These are phyloP conservation scores for Hirtodrosophila histrioides DNA, from an alignment of 2,888 invertebrate genomes.

Conservation along the genomic window DNA sequence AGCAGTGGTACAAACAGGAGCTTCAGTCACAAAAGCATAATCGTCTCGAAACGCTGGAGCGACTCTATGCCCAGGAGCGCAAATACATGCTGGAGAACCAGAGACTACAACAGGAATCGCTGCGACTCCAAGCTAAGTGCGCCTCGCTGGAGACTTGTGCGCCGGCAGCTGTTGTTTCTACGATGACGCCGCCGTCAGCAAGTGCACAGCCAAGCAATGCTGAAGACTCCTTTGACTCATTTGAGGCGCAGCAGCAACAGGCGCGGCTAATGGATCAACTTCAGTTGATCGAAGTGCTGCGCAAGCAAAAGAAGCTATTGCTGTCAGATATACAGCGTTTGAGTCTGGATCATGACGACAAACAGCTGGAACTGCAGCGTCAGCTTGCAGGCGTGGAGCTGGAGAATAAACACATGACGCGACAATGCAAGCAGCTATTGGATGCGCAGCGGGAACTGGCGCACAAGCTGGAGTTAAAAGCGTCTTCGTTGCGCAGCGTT, in stretches of 20 bases:
- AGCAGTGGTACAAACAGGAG: slow-evolving; percentile 83
- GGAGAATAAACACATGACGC: slow-evolving; percentile 81
- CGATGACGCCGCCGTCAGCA: not conserved
- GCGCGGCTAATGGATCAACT: slow-evolving; percentile 76
- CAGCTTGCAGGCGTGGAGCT: slow-evolving; percentile 74
- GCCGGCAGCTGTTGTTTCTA: slow-evolving; percentile 15
- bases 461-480: slow-evolving; percentile 59
- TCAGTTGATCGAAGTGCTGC: slow-evolving; percentile 79
- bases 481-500: slow-evolving; percentile 45
- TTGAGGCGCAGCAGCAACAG: slow-evolving; percentile 75
- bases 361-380: slow-evolving; percentile 73
- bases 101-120: slow-evolving; percentile 78
- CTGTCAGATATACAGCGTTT: slow-evolving; percentile 76
- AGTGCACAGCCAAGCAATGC: not conserved
- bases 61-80: slow-evolving; percentile 82
- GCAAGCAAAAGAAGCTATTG: slow-evolving; percentile 80
- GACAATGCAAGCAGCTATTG: slow-evolving; percentile 73
- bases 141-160: slow-evolving; percentile 68
- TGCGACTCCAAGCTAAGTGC: slow-evolving; percentile 74
- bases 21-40: slow-evolving; percentile 78
- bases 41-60: slow-evolving; percentile 81
- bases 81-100: slow-evolving; percentile 83
- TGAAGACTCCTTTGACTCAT: slow-evolving; percentile 36
- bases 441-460: slow-evolving; percentile 67
- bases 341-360: slow-evolving; percentile 75